Base-by-base conservation (phyloP, 2,888 invertebrate species). In the Serrognathus titanus region DNA sequence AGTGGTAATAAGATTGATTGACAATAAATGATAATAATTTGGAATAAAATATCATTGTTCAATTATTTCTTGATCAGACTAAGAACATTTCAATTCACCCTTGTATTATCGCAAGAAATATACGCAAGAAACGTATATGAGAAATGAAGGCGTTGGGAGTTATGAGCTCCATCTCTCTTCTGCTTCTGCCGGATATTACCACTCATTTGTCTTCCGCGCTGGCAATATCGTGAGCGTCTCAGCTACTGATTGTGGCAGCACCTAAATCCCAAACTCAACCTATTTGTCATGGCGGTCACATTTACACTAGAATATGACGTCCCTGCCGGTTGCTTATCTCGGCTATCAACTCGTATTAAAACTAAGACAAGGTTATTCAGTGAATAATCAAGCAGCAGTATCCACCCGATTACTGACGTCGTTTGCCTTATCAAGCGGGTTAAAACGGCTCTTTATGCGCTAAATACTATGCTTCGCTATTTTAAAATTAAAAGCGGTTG, bases 131-230 rank as follows among this genome's bases (percentile, higher is more conserved):
- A 31, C 65, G 63, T 62, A 56, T 61, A 63, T 70, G 73, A 74
- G 74, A 73, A 75, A 75, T 73, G 72, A 68, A 71, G 72, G 74
- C 73, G 74, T 73, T 69, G 68, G 69, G 67, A 75, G 72, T 74
- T 75, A 74, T 72, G 73, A 72, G 73, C 69, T 70, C 69, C 71
- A 74, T 74, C 71, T 71, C 69, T 71, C 67, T 70, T 67, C 68
- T 66, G 72, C 69, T 72, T 70, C 67, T 63, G 65, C 68, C 74
- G 76, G 76, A 77, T 76, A 76, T 76, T 77, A 73, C 76, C 69
- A 68, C 72, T 74, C 77, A 74, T 76, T 75, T 75, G 75, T 76
- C 76, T 76, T 74, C 62, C 63, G 63, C 52, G 57, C 59, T 65
- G 65, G 71, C 71, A 74, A 75, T 74, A 75, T 72, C 71, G 66